Evolutionary conservation across 1,140 invertebrate species (phyloP), one percentile per base, ranked within the genome.

Genomic region (Eciton burchellii): DNA sequence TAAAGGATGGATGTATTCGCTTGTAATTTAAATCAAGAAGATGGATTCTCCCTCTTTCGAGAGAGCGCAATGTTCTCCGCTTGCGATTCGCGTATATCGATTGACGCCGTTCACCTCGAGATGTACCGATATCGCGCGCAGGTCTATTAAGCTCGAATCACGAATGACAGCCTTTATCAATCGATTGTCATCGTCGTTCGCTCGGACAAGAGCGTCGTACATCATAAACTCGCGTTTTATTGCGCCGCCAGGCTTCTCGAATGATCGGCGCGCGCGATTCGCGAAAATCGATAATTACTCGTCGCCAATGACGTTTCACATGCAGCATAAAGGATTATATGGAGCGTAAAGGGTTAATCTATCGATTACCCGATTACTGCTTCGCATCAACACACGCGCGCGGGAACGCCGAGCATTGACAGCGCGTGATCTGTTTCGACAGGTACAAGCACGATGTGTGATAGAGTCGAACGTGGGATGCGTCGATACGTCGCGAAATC

Each of bases 391-490:
- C n/a, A 79, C 16, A 21, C 49, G 26, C 49, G 26, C 54, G 16
- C 24, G 11, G 35, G 24, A 56, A 41, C 14, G 47, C 65, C 60
- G 19, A 56, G 47, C n/a, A 43, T 70, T 12, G 74, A 79, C 63
- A 79, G 74, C 63, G 63, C n/a, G 35, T 79, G 68, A 79, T 79
- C 74, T 68, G 63, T 79, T 70, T 68, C 52, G 74, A 70, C 63
- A 79, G 63, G 63, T 79, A 68, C 29, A 70, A 56, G 62, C 54
- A 54, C 74, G 29, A 47, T 2, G 4, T 21, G 24, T 21, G 26
- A 56, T 56, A n/a, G 49, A 43, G 29, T n/a, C 26, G 14, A 43
- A 21, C 43, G 62, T 47, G 3, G 45, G 43, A n/a, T n/a, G n/a
- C n/a, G 26, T 56, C 63, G 63, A 77, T 29, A n/a, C 49, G 12